phyloP scores from a whole-genome alignment of 2,888 invertebrate species.

The Arge pagana region DNA sequence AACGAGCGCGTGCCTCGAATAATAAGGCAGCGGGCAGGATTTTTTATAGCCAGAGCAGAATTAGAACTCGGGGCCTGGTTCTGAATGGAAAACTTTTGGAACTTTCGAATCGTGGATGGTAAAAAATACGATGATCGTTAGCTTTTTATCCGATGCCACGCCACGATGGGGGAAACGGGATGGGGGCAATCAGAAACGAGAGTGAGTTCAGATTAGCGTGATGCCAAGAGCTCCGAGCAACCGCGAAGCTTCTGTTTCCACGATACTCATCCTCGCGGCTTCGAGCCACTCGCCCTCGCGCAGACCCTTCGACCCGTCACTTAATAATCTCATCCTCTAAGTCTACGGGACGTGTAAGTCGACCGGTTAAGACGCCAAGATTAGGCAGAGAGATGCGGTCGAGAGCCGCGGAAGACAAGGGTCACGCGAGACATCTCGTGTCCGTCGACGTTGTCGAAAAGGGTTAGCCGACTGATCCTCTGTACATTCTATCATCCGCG shows the following conservation, averaged over 20 bases:
- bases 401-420: slow-evolving; percentile 31
- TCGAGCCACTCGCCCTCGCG: slow-evolving; percentile 36
- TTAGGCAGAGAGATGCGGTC: slow-evolving; percentile 35
- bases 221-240: slow-evolving; percentile 8
- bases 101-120: not conserved
- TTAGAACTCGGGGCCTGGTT: not conserved
- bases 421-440: slow-evolving; percentile 19
- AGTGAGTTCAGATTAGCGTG: slow-evolving; percentile 17
- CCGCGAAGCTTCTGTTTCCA: slow-evolving; percentile 5
- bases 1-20: slow-evolving; percentile 3
- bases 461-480: not conserved
- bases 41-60: not conserved
- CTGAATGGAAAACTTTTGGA: not conserved
- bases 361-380: slow-evolving; percentile 41
- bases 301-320: slow-evolving; percentile 40
- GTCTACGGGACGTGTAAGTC: slow-evolving; percentile 43
- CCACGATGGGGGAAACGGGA: not conserved
- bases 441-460: slow-evolving; percentile 1
- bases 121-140: not conserved
- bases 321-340: slow-evolving; percentile 48
- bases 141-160: not conserved
- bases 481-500: no score
- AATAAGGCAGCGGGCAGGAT: not conserved
- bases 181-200: not conserved
- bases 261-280: not conserved